These are phyloP conservation scores for Pseudochaenichthys georgianus DNA, from an alignment of 2,797 vertebrate species.

Conservation along the genomic window DNA sequence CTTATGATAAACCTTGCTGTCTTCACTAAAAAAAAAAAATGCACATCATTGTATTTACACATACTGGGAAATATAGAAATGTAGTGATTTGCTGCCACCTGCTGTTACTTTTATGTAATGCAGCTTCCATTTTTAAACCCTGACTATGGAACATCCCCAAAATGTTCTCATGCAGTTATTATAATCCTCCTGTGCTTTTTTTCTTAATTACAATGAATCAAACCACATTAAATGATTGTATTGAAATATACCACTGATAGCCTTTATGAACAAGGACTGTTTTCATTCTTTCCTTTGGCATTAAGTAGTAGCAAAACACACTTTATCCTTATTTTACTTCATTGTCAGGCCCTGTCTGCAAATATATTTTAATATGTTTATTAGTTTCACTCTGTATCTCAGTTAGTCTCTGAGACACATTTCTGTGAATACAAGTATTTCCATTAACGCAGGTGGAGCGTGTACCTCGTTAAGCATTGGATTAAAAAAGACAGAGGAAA, in stretches of 20 bases:
- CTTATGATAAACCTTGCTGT: not conserved
- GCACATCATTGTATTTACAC: fast-evolving
- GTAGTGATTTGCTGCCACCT: slow-evolving; percentile 70
- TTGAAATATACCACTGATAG: not conserved
- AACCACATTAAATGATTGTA: not conserved
- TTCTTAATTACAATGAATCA: not conserved
- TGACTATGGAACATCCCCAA: not conserved
- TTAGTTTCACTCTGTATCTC: slow-evolving; percentile 5
- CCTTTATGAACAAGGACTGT: not conserved
- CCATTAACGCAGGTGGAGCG: not conserved
- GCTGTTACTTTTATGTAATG: slow-evolving; percentile 30
- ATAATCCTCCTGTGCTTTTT: not conserved
- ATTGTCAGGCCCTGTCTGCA: not conserved
- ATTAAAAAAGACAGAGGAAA: not conserved
- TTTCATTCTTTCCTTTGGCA: not conserved
- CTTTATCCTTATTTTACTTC: not conserved
- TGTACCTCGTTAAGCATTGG: not conserved
- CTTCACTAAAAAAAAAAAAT: not conserved
- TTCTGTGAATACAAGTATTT: not conserved
- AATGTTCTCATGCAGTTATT: not conserved
- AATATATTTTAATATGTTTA: not conserved
- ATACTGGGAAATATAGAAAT: slow-evolving; percentile 17
- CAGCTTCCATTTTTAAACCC: not conserved
- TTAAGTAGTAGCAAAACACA: not conserved
- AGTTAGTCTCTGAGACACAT: not conserved